Evolutionary conservation across 2,113 vertebrate species (phyloP).

Genomic region (Speoplatyrhinus poulsoni): DNA sequence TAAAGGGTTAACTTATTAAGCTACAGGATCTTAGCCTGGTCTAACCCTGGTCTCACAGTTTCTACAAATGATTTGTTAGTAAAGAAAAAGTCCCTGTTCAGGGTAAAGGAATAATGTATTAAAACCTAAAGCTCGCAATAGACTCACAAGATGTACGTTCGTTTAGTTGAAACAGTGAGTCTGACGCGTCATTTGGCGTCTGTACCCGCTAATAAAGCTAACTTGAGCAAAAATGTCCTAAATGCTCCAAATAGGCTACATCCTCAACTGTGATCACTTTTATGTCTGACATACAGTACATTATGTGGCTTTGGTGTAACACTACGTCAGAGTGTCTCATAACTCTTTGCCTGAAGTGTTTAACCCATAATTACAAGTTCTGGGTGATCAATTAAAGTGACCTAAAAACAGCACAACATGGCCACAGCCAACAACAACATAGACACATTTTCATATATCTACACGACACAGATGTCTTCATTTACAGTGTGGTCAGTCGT

Average conservation of each 20-base stretch:
- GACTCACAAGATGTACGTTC: no score
- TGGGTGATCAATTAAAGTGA: slow-evolving; percentile 50
- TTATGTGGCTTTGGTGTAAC: slow-evolving; percentile 28
- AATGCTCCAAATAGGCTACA: no score
- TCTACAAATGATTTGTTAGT: not conserved
- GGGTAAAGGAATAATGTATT: not conserved
- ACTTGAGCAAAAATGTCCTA: no score
- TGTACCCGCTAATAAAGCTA: no score
- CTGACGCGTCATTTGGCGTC: no score
- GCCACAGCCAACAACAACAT: slow-evolving; percentile 21
- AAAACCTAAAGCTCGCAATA: not conserved
- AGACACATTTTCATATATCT: slow-evolving; percentile 33
- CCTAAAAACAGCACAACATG: slow-evolving; percentile 13
- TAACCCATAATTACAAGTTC: slow-evolving; percentile 50
- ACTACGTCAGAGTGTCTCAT: slow-evolving; percentile 17
- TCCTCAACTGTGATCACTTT: slow-evolving; percentile 26
- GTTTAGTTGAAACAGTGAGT: no score
- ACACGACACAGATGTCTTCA: no score
- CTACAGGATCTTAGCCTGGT: slow-evolving; percentile 26
- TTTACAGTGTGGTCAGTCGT: no score
- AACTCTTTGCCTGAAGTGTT: not conserved
- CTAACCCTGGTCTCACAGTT: slow-evolving; percentile 25
- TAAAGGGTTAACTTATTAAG: slow-evolving; percentile 52
- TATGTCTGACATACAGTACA: slow-evolving; percentile 20
- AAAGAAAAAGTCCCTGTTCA: not conserved